A percentile compares a stretch with the other conserved stretches of the same genome.
Evolutionary conservation across 2,113 vertebrate species (phyloP).

Genomic region (Bubo bubo): DNA sequence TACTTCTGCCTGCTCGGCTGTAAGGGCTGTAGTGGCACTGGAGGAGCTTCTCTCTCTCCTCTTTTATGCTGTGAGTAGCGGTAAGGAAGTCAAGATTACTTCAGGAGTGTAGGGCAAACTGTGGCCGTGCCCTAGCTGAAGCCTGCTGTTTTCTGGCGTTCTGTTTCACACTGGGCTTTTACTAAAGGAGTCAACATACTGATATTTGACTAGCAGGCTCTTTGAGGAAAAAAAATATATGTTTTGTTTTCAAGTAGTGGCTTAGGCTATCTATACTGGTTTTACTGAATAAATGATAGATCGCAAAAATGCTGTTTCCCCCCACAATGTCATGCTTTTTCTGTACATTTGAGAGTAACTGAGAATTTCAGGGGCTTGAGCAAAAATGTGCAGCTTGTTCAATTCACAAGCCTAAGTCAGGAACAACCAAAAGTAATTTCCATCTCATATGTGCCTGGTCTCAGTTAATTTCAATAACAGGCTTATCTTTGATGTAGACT

Average conservation of each 20-base stretch:
- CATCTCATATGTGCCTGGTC: background rate
- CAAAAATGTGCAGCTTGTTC: background rate
- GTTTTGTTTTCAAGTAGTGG: background rate
- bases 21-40: background rate
- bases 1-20: background rate
- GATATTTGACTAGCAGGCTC: background rate
- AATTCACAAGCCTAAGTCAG: background rate
- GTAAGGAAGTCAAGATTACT: background rate
- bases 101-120: background rate
- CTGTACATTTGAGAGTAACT: background rate
- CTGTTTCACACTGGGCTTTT: background rate
- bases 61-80: background rate
- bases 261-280: accelerated
- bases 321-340: background rate
- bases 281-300: background rate
- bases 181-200: accelerated
- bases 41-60: background rate
- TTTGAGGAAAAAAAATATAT: background rate
- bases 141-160: background rate
- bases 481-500: background rate
- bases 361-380: background rate
- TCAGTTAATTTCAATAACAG: background rate
- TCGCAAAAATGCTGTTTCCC: background rate
- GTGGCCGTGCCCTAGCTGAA: background rate
- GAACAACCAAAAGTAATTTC: background rate